These are phyloP conservation scores for Aplysia californica DNA, from an alignment of 1,140 invertebrate genomes.

Conservation along the genomic window DNA sequence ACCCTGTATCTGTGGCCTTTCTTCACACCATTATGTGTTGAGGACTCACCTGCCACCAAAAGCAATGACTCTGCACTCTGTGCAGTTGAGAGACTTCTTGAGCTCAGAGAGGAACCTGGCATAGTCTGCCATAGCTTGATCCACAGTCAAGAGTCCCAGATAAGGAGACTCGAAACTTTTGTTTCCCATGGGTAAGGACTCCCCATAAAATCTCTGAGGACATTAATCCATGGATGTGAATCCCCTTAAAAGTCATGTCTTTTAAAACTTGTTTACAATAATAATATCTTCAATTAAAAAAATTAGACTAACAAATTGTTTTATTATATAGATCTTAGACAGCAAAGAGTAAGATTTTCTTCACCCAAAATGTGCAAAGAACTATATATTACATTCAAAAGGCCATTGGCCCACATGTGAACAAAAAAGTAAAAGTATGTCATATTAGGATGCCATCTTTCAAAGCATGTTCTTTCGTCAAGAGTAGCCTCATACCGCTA, in stretches of 20 bases:
- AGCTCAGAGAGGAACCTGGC: constrained; percentile 82
- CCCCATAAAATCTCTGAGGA: constrained; percentile 84
- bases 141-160: constrained; percentile 86
- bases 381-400: too few relatives aligned
- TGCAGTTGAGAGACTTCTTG: constrained; percentile 63
- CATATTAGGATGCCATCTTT: too few relatives aligned
- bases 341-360: not conserved
- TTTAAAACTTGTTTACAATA: not conserved
- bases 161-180: constrained; percentile 72
- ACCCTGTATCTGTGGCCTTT: too few relatives aligned
- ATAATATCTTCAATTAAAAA: not conserved
- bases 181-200: constrained; percentile 86
- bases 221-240: too few relatives aligned
- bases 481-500: too few relatives aligned
- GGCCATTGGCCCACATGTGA: too few relatives aligned
- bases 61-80: constrained; percentile 81
- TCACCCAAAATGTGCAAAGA: too few relatives aligned
- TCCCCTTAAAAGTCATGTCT: too few relatives aligned
- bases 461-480: too few relatives aligned
- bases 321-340: not conserved
- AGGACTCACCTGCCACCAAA: constrained; percentile 79
- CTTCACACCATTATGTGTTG: too few relatives aligned
- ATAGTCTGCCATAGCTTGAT: constrained; percentile 94
- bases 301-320: not conserved
- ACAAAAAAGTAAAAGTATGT: too few relatives aligned